Evolutionary conservation across 2,113 vertebrate species (phyloP).

Genomic region (Hyperopisus bebe): DNA sequence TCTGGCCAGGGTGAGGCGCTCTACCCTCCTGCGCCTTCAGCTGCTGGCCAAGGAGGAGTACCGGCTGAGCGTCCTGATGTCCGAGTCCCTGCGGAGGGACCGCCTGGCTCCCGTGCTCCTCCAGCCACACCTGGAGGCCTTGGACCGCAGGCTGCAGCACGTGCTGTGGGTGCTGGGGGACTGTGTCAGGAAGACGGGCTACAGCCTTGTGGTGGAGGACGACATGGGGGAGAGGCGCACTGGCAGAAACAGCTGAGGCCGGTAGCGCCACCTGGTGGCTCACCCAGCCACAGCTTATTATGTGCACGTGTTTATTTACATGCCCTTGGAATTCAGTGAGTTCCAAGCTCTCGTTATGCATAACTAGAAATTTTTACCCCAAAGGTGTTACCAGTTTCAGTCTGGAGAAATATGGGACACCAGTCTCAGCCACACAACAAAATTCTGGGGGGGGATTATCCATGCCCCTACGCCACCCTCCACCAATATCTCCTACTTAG

Average conservation of each 20-base stretch:
- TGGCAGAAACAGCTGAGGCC: constrained; percentile 33
- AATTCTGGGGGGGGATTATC: no score
- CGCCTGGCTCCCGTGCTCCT: constrained; percentile 80
- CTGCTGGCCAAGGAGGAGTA: constrained; percentile 87
- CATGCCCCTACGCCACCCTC: no score
- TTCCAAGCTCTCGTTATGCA: no score
- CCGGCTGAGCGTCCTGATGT: constrained; percentile 83
- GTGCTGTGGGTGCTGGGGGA: constrained; percentile 74
- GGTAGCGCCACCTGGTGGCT: neutral
- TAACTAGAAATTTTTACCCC: no score
- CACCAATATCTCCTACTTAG: no score
- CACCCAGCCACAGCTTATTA: neutral
- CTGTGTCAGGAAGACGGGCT: constrained; percentile 84
- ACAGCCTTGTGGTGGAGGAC: constrained; percentile 75
- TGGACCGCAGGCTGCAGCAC: constrained; percentile 84
- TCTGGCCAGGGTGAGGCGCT: constrained; percentile 75
- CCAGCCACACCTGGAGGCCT: constrained; percentile 80
- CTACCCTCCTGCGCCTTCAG: constrained; percentile 87
- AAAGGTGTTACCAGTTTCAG: no score
- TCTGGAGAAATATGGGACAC: no score
- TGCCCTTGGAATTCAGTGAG: no score
- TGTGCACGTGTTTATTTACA: no score
- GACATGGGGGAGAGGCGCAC: constrained; percentile 59
- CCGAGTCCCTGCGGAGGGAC: constrained; percentile 80
- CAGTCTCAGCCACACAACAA: no score